phyloP scores from a whole-genome alignment of 2,113 vertebrate species.

The Mastomys coucha region DNA sequence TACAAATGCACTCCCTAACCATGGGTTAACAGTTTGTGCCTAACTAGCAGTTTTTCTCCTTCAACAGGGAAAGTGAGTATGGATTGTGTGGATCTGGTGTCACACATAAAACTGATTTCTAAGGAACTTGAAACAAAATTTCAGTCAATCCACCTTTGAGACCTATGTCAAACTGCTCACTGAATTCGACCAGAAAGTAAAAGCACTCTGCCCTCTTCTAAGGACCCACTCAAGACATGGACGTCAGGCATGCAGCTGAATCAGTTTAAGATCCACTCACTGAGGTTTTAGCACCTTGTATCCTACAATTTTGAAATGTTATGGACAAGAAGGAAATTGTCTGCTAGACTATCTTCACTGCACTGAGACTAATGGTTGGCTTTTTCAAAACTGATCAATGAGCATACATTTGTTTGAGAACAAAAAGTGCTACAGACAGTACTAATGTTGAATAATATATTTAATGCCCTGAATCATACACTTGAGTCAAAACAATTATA shows the following conservation, averaged over 20 bases:
- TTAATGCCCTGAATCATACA: neutral
- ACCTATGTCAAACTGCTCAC: neutral
- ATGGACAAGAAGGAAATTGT: neutral
- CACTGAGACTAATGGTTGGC: neutral
- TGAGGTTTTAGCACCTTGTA: neutral
- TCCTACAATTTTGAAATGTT: neutral
- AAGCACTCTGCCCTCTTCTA: neutral
- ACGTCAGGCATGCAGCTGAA: rapidly evolving
- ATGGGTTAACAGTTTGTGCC: neutral
- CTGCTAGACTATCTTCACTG: neutral
- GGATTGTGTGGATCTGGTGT: neutral
- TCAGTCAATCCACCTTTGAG: neutral
- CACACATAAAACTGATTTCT: neutral
- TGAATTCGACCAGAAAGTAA: neutral
- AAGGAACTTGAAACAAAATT: conserved; percentile 8
- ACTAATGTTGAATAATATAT: neutral
- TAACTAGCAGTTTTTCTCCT: neutral
- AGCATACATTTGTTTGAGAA: neutral
- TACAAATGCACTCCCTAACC: neutral
- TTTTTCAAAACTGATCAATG: neutral
- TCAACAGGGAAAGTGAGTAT: no score
- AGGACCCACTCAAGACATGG: neutral
- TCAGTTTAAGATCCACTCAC: neutral
- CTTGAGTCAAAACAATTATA: neutral
- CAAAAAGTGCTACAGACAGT: neutral